Percentiles rank a stretch among this genome's conserved stretches.
phyloP scores from a whole-genome alignment of 1,140 invertebrate species.

The Hycleus phaleratus region DNA sequence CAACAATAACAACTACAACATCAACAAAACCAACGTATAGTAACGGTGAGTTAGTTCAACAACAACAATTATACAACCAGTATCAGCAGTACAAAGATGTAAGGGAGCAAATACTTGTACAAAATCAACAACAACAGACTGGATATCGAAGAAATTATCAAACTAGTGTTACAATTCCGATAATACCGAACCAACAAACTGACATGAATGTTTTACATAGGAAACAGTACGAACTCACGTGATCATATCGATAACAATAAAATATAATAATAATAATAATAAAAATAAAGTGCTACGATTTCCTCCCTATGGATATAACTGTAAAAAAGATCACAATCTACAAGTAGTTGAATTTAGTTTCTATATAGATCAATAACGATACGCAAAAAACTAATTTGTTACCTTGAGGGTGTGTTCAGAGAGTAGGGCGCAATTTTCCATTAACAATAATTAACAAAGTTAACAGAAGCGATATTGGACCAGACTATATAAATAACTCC shows the following conservation, averaged over 20 bases:
- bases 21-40: slow-evolving; percentile 15
- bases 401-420: too few species aligned
- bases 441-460: too few species aligned
- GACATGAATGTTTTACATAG: slow-evolving; percentile 21
- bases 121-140: slow-evolving; percentile 29
- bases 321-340: slow-evolving; percentile 1
- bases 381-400: too few species aligned
- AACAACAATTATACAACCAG: slow-evolving; percentile 29
- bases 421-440: too few species aligned
- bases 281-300: background rate
- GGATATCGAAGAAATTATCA: slow-evolving; percentile 28
- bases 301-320: slow-evolving; percentile 2
- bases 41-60: slow-evolving; percentile 33
- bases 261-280: too few species aligned
- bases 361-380: too few species aligned
- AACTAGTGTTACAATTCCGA: slow-evolving; percentile 29
- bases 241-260: slow-evolving; percentile 17
- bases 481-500: background rate
- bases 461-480: background rate
- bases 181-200: slow-evolving; percentile 21
- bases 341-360: background rate
- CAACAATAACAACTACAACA: background rate
- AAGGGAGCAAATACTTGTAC: slow-evolving; percentile 31
- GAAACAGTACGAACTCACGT: slow-evolving; percentile 32
- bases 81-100: slow-evolving; percentile 33